Conservation (phyloP, 2,797 vertebrate genomes). For the Oceanodroma leucorhoa region DNA sequence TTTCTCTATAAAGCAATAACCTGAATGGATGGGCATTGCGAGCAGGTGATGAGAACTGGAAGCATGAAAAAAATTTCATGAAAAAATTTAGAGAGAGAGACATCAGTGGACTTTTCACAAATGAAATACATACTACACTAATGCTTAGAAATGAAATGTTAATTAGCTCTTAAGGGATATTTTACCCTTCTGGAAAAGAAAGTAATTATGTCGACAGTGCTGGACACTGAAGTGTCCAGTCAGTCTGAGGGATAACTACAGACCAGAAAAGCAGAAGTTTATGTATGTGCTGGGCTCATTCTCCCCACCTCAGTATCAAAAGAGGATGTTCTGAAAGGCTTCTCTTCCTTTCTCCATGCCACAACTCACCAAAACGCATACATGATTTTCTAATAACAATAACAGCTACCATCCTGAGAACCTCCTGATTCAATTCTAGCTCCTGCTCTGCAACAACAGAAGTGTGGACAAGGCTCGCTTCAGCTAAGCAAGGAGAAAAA, state of each 20-base stretch:
- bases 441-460: neutral
- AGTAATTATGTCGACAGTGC: rapidly evolving
- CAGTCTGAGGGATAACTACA: neutral
- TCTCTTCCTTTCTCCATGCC: neutral
- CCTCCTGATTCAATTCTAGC: neutral
- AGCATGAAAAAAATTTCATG: neutral
- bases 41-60: neutral
- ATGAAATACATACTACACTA: neutral
- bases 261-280: neutral
- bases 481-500: neutral
- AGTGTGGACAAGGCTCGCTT: neutral
- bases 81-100: neutral
- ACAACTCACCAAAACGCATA: neutral
- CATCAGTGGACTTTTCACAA: neutral
- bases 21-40: neutral
- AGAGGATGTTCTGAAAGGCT: neutral
- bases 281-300: neutral
- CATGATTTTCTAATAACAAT: neutral
- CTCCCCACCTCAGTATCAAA: neutral
- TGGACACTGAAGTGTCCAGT: neutral
- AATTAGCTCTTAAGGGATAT: neutral
- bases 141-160: neutral
- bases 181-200: neutral
- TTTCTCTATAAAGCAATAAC: neutral
- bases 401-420: neutral